These are phyloP conservation scores for Blomia tropicalis DNA, from an alignment of 2,888 invertebrate genomes.

Conservation along the genomic window DNA sequence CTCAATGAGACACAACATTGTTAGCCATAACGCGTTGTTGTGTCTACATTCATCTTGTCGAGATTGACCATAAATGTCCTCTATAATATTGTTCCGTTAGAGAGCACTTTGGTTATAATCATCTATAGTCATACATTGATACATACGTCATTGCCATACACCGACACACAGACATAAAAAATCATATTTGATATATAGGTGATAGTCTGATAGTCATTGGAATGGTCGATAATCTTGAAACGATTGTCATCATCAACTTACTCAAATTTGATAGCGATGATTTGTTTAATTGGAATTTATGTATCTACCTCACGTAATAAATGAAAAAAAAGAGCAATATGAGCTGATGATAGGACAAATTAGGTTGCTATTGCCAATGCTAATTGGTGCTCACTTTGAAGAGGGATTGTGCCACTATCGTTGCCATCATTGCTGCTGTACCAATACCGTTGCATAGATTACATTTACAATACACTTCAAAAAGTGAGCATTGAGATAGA, in stretches of 20 bases:
- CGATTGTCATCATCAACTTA: conserved; percentile 3
- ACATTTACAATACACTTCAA: too few species aligned
- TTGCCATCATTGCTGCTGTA: too few species aligned
- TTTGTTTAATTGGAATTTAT: conserved; percentile 12
- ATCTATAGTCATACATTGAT: too few species aligned
- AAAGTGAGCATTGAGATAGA: neutral
- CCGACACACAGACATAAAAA: neutral
- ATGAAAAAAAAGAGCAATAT: neutral
- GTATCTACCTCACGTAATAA: neutral
- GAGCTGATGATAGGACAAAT: conserved; percentile 8
- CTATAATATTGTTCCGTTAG: neutral
- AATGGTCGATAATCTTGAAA: too few species aligned
- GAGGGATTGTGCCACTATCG: too few species aligned
- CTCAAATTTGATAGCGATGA: conserved; percentile 11
- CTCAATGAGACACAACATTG: neutral
- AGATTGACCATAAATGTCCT: neutral
- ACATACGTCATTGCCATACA: too few species aligned
- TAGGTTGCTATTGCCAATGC: conserved; percentile 5
- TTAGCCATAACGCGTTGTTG: neutral
- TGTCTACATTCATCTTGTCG: neutral
- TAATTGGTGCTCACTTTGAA: too few species aligned
- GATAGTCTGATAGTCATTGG: too few species aligned
- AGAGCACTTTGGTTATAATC: too few species aligned
- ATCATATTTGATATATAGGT: too few species aligned
- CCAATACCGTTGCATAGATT: too few species aligned